phyloP scores from a whole-genome alignment of 1,140 invertebrate species.

The Wasmannia auropunctata region DNA sequence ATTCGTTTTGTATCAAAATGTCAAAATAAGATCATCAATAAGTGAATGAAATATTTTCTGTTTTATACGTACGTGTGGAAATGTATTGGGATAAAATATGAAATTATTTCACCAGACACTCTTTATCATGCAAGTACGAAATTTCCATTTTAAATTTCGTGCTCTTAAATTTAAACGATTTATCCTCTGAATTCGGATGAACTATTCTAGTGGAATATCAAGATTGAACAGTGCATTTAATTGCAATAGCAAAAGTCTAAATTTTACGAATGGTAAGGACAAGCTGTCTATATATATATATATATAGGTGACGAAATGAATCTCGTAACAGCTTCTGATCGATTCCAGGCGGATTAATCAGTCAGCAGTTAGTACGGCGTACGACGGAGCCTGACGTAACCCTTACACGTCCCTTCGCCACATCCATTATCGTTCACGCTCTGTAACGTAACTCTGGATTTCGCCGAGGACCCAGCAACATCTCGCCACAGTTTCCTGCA shows the following conservation, averaged over 20 bases:
- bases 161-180: neutral
- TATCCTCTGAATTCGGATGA: neutral
- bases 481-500: slow-evolving; percentile 51
- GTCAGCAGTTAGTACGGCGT: slow-evolving; percentile 49
- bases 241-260: neutral
- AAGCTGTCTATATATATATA: neutral
- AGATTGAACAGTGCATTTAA: neutral
- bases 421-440: slow-evolving; percentile 52
- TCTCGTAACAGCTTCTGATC: slow-evolving; percentile 22
- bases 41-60: neutral
- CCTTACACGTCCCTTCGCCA: slow-evolving; percentile 41
- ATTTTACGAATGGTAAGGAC: neutral
- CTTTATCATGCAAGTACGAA: neutral
- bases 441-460: slow-evolving; percentile 27
- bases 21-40: neutral
- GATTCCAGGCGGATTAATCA: slow-evolving; percentile 63
- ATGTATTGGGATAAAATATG: neutral
- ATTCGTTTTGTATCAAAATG: neutral
- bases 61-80: neutral
- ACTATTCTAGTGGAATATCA: neutral
- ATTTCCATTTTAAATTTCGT: neutral
- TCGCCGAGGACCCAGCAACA: slow-evolving; percentile 12
- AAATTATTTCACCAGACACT: neutral
- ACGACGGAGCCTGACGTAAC: slow-evolving; percentile 4
- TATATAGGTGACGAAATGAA: neutral